Base-by-base conservation (phyloP, 2,888 invertebrate genomes). In the Morpho achilles region DNA sequence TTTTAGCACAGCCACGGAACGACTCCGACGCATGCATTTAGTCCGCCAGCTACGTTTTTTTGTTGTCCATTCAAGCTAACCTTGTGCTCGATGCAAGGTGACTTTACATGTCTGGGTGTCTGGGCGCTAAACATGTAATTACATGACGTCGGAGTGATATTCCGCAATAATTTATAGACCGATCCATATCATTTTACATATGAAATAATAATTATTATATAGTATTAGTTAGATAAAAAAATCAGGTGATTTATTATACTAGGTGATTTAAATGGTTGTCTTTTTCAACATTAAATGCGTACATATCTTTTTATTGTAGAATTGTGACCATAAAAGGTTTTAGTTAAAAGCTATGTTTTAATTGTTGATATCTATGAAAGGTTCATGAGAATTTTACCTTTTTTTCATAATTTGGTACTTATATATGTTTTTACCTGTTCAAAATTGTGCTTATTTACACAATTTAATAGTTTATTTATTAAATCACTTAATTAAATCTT, bases 71-170 rank as follows among this genome's bases (percentile, higher is more conserved):
- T 87, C 80, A 84, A 82, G 72, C 71, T 86, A 84, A 88, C 89
- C 89, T 89, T 89, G 87, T 75, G 74, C 75, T 79, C 77, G 79
- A 65, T 72, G 79, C 87, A 90, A 90, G 89, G 89, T 90, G 89
- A 89, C 89, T 88, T 87, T 84, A 84, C 78, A 82, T 80, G 86
- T 82, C 84, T 83, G 86, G 75, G 77, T 80, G 86, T 86, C 85
- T 86, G 88, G 79, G 76, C 85, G 83, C 80, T 84, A 83, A 85
- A 83, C 84, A 76, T 87, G 78, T 86, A 85, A 88, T 88, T 87
- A 87, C 80, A 79, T 82, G 81, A 82, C 79, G 80, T 82, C 79
- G 79, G 77, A 82, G 74, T 82, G 78, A 77, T 72, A 73, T 79
- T 81, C 79, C 74, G 78, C 75, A 72, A 81, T 83, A 83, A 84